Conservation (phyloP, 2,797 vertebrate species). For the Falco concolor region DNA sequence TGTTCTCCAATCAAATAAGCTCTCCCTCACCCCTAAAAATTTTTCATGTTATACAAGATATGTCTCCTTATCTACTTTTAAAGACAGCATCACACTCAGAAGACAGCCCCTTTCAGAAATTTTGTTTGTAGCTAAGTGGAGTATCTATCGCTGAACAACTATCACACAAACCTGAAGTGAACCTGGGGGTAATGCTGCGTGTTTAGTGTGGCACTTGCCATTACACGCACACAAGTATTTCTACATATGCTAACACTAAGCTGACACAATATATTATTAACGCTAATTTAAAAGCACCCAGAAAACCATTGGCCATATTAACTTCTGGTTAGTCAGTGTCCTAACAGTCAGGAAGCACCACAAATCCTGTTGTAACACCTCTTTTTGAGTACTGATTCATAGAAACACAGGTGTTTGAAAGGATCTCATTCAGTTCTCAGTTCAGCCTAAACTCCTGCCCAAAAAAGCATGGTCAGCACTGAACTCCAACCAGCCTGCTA, state of each 20-base stretch:
- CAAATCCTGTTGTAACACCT: not conserved
- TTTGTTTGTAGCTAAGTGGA: not conserved
- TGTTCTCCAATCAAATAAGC: not conserved
- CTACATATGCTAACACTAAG: not conserved
- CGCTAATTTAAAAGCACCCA: too few relatives aligned
- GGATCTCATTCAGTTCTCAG: not conserved
- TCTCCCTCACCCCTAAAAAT: not conserved
- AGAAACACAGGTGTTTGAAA: not conserved
- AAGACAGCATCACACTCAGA: not conserved
- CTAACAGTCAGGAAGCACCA: not conserved
- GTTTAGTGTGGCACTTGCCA: not conserved
- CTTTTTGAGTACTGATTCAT: not conserved
- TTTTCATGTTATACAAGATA: not conserved
- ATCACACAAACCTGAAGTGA: not conserved
- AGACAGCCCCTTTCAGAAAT: not conserved
- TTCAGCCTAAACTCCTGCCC: not conserved
- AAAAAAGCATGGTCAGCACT: not conserved
- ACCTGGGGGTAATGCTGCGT: not conserved
- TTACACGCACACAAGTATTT: not conserved
- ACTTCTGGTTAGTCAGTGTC: not conserved
- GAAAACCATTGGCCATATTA: fast-evolving
- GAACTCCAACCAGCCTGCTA: not conserved
- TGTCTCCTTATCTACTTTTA: not conserved
- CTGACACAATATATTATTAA: fast-evolving
- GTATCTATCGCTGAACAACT: not conserved